Percentiles rank a stretch among this genome's conserved stretches.
Evolutionary conservation across 2,797 vertebrate genomes (phyloP).

Genomic region (Hapalemur alaotrensis): DNA sequence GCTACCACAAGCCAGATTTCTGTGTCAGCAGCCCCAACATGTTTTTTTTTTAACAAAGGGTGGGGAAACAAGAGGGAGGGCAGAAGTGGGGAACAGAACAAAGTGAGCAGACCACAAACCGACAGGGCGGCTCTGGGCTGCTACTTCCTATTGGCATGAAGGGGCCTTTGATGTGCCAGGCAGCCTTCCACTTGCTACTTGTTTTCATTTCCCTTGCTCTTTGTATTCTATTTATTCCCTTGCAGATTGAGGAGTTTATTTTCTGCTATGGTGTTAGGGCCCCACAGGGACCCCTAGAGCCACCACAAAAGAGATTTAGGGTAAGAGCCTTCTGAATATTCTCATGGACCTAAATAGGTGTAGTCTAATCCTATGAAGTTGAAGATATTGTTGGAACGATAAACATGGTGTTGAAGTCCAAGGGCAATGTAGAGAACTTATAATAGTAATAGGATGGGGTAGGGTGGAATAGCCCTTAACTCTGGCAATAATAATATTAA

Average conservation of each 20-base stretch:
- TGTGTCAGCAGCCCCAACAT: constrained; percentile 16
- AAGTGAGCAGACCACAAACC: constrained; percentile 38
- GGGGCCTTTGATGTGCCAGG: background rate
- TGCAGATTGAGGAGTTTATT: background rate
- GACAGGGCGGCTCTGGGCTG: background rate
- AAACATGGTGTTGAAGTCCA: background rate
- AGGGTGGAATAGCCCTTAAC: background rate
- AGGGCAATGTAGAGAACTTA: background rate
- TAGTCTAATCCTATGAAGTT: background rate
- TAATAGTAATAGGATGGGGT: background rate
- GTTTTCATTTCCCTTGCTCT: constrained; percentile 41
- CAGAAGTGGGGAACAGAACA: background rate
- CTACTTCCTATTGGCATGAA: background rate
- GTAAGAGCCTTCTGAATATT: background rate
- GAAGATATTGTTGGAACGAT: background rate
- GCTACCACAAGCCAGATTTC: constrained; percentile 43
- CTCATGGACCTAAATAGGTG: background rate
- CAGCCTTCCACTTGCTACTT: background rate
- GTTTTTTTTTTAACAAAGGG: background rate
- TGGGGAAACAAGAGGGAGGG: background rate
- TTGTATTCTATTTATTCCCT: constrained; percentile 11
- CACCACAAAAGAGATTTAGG: background rate
- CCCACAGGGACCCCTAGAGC: background rate
- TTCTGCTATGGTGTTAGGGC: background rate
- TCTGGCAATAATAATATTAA: background rate